Base-by-base conservation (phyloP, 2,797 vertebrate genomes). In the Pseudochromis fuscus region DNA sequence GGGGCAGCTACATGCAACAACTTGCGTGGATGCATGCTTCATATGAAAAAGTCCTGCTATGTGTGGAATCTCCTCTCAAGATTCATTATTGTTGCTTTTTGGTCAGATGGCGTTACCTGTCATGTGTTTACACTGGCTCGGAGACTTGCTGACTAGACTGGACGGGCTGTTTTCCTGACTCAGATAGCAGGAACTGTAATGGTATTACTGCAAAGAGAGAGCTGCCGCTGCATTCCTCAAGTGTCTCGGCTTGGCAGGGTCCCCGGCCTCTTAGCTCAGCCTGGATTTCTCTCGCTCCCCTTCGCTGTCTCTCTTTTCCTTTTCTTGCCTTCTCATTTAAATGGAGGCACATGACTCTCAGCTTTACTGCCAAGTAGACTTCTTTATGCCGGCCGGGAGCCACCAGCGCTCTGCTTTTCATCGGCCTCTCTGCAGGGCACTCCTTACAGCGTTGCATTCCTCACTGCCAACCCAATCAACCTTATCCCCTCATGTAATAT, bases 291-390 rank as follows among this genome's bases (percentile, higher is more conserved):
- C 66, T 68, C 45, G 51, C 67, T 73, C 72, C 35, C 60, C 12
- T 42, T 30, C 31, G 19, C 51, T 15, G 42, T 69, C 37, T 70
- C 49, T 44, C 70, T 77, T 75, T 76, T 15, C 35, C 58, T 59
- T 79, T 72, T 77, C 65, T 84, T 72, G 53, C 77, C 68, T 55
- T 67, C 79, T 85, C 83, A 76, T 90, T 90, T 87, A 89, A 90
- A 91, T 66, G 84, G 85, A 89, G 88, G 86, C 89, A 88, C 87
- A 87, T 90, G 89, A 93, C 84, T 90, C 79, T n/a, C 21, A 5
- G 64, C 56, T 61, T 72, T 5, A 24, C 82, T 89, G 87, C 87
- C 90, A 91, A 86, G 77, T 37, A 64, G 76, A 72, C 69, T 81
- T 87, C 80, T 90, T 37, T 52, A 62, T 51, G 83, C 77, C 74